Conservation (phyloP, 2,113 vertebrate species). For the Ammodytes dubius region DNA sequence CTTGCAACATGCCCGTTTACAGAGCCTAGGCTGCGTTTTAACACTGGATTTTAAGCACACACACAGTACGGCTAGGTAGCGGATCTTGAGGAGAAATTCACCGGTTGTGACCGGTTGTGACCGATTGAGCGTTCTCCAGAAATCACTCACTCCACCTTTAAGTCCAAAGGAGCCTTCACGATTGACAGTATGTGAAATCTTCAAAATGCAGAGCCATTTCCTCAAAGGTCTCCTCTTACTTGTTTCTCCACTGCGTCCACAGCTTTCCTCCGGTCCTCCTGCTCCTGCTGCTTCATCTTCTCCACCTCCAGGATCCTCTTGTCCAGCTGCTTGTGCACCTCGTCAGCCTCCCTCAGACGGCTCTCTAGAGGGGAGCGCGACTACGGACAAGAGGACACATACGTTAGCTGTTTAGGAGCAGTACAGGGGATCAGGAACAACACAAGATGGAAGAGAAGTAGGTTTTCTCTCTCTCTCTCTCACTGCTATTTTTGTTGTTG, state of each 20-base stretch:
- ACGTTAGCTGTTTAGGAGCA: not conserved
- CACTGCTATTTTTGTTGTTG: too few relatives aligned
- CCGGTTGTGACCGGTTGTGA: too few relatives aligned
- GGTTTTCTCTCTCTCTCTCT: too few relatives aligned
- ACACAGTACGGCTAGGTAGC: too few relatives aligned
- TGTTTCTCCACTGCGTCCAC: conserved; percentile 92
- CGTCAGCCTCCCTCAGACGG: conserved; percentile 90
- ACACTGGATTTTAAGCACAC: too few relatives aligned
- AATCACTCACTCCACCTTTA: too few relatives aligned
- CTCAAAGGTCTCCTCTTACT: conserved; percentile 68
- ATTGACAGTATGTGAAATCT: not conserved
- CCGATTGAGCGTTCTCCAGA: too few relatives aligned
- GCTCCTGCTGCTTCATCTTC: conserved; percentile 91
- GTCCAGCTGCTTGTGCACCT: conserved; percentile 93
- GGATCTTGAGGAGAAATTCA: too few relatives aligned
- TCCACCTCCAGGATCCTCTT: conserved; percentile 92
- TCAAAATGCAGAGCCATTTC: not conserved
- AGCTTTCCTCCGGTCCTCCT: conserved; percentile 91
- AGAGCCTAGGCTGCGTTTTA: too few relatives aligned
- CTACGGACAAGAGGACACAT: conserved; percentile 20
- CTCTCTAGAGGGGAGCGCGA: conserved; percentile 87
- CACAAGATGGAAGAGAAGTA: not conserved
- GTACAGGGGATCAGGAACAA: not conserved
- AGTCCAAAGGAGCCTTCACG: not conserved
- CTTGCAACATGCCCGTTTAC: too few relatives aligned